Percentiles rank a stretch among this genome's conserved stretches.
These are phyloP conservation scores for Spisula subtruncata DNA, from an alignment of 2,888 invertebrate species.

Conservation along the genomic window DNA sequence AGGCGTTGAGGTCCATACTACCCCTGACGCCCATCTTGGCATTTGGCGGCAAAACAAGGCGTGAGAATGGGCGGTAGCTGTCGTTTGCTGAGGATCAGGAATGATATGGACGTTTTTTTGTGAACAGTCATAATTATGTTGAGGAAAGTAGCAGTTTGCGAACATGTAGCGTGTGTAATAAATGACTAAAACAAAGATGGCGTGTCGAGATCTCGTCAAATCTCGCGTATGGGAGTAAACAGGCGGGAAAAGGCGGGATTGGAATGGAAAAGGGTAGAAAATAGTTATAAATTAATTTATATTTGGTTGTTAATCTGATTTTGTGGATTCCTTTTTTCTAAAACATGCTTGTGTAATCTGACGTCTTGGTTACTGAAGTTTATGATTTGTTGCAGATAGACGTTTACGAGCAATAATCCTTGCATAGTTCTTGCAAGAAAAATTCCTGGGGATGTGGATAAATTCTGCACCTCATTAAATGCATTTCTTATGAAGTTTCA, in stretches of 20 bases:
- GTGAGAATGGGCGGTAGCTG: conserved; percentile 33
- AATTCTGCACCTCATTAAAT: no score
- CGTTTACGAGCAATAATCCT: background rate
- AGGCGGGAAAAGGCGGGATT: conserved; percentile 59
- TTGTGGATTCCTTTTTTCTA: background rate
- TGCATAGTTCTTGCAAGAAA: background rate
- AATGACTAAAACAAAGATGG: conserved; percentile 58
- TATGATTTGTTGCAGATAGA: background rate
- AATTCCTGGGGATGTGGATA: background rate
- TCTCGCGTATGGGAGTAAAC: conserved; percentile 54
- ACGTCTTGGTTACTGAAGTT: background rate
- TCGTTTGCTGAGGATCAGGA: conserved; percentile 29
- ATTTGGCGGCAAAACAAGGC: conserved; percentile 42
- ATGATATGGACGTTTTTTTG: conserved; percentile 47
- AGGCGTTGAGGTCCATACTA: conserved; percentile 14
- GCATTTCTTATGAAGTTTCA: no score
- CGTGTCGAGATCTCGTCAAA: conserved; percentile 50
- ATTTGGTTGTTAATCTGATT: conserved; percentile 19
- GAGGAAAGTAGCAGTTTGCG: conserved; percentile 48
- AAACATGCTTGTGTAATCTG: background rate
- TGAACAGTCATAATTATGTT: conserved; percentile 43
- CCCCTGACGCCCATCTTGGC: conserved; percentile 12
- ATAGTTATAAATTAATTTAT: conserved; percentile 45
- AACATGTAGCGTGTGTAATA: conserved; percentile 51
- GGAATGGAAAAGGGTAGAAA: conserved; percentile 60